Base-by-base conservation (phyloP, 2,888 invertebrate species). In the Hypena proboscidalis region DNA sequence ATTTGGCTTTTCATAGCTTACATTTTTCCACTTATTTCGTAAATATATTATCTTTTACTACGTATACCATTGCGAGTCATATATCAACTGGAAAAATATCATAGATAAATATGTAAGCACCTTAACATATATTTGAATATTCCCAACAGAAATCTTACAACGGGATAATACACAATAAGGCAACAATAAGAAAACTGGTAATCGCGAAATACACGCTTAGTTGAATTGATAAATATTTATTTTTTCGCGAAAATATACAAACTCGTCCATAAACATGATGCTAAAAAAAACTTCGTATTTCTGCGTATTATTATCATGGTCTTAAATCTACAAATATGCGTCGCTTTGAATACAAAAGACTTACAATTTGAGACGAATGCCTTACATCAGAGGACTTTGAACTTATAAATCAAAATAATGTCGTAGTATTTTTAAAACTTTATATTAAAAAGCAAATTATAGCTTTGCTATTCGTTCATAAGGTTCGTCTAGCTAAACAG, bases 51-150 rank as follows among this genome's bases (percentile, higher is more conserved):
- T 59, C 26, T 55, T 55, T 63, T 51, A 63, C 30, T 26, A 35
- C n/a, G n/a, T n/a, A n/a, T 17, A 20, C 36, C 26, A 30, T 34
- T 23, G 20, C 20, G 17, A 34, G 29, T 34, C 41, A 42, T 51
- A 21, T 50, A 21, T 47, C 51, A 54, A 39, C 30, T 25, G 51
- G 34, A 55, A 41, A 41, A 51, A 51, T 41, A 59, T 59, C 55
- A 48, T 39, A 47, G 45, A 47, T 55, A 59, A 55, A 59, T 55
- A 60, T 55, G 37, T 51, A 63, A 45, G 41, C 25, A 21, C 45
- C 55, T 47, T 52, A 59, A 59, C 61, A 63, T 59, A 58, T 62
- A 59, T 63, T 40, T 63, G 42, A 59, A 59, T 60, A 55, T 55
- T 45, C 42, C 34, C 39, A 32, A 19, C 19, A 34, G 21, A 48